Conservation (phyloP, 2,888 invertebrate species). For the Nymphalis polychloros region DNA sequence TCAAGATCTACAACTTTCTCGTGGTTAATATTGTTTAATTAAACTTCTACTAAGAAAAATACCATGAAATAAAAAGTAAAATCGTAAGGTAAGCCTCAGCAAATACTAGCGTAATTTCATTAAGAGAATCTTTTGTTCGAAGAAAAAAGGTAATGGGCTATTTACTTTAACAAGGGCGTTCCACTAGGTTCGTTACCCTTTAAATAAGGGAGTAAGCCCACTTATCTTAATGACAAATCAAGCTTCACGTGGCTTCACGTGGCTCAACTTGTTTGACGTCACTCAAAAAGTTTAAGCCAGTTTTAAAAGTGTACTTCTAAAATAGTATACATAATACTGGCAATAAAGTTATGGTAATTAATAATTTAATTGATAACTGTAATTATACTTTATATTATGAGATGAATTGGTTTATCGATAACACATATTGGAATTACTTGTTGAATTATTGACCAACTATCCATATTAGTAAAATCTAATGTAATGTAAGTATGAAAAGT, state of each 20-base stretch:
- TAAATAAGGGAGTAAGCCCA: conserved; percentile 30
- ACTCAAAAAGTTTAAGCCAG: conserved; percentile 9
- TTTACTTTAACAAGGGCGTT: conserved; percentile 25
- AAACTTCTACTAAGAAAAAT: background rate
- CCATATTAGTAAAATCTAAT: no score
- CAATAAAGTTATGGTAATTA: no score
- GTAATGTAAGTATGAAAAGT: no score
- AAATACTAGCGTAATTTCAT: conserved; percentile 11
- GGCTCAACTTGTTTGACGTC: conserved; percentile 21
- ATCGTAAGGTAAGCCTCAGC: conserved; percentile 5
- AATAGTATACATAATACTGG: background rate
- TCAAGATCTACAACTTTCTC: background rate
- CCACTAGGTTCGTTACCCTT: conserved; percentile 32
- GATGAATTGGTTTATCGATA: no score
- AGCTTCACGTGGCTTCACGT: conserved; percentile 20
- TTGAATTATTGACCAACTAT: no score
- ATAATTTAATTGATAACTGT: no score
- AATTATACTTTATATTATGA: no score
- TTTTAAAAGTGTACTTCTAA: conserved; percentile 1
- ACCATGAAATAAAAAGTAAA: background rate
- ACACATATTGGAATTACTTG: no score
- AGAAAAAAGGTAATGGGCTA: conserved; percentile 25
- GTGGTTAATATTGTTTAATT: background rate
- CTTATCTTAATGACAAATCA: conserved; percentile 37
- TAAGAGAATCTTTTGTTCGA: conserved; percentile 12